Evolutionary conservation across 2,797 vertebrate species (phyloP), one percentile per base, ranked within the genome.

Genomic region (Carapus acus): DNA sequence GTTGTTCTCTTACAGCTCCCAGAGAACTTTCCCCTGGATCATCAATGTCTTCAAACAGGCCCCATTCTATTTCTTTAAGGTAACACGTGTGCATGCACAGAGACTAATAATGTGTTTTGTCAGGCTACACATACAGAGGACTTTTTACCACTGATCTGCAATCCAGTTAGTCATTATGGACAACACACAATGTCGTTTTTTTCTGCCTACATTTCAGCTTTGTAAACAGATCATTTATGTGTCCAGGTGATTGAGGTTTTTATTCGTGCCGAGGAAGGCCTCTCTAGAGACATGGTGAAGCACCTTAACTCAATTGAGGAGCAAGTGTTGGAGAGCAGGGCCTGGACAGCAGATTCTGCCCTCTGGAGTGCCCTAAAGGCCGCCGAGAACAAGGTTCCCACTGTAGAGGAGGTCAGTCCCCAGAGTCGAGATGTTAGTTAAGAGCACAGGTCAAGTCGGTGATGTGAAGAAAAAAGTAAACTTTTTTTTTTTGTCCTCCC

Each of bases 61-160:
- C 1, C 89, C 94, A 0, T 99, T 96, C 84, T 92, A 94, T 76
- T 98, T 98, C 76, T 99, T 97, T 62, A 98, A 98, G 94, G 96
- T 93, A 69, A 14, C 12, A 36, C 8, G 21, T 6, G 40, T 27
- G 19, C 34, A 16, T 36, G 34, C 34, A 36, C 14, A 15, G 12
- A 3, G 24, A 27, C 9, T 27, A 9, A 27, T 27, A 5, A 9
- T 5, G 5, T 9, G 4, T 27, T 9, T 5, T 27, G 24, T 27
- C 9, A 4, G 4, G 24, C 24, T 27, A 9, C 24, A n/a, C n/a
- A 27, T 27, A 5, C 24, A 27, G 24, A 27, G 4, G 24, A 27
- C 24, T 5, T 5, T 27, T 27, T 27, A n/a, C n/a, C n/a, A n/a
- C n/a, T n/a, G n/a, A n/a, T n/a, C n/a, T n/a, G n/a, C n/a, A n/a